Base-by-base conservation (phyloP, 2,888 invertebrate species). In the Ormyrus rosae region DNA sequence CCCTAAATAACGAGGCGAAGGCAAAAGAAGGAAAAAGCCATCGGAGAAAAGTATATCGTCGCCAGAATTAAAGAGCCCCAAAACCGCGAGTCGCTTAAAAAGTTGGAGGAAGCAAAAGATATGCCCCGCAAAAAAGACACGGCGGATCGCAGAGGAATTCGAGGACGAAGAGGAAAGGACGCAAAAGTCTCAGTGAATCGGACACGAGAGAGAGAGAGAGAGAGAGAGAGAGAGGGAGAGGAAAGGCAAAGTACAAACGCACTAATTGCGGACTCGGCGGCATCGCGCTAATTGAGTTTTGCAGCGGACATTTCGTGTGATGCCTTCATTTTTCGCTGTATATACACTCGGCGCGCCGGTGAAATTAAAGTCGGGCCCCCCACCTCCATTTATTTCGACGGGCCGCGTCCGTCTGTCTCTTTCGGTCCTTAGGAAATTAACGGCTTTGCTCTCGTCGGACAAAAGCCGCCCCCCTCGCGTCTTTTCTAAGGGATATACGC, bases 231-330 rank as follows among this genome's bases (percentile, higher is more conserved):
- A 51, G 70, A 60, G 61, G 9, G 65, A 19, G 53, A 8, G 63
- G 56, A 55, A 60, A 50, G 10, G 81, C 11, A 80, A 80, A 80
- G 79, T 72, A 81, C 81, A 83, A 81, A 80, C 83, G 81, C 63
- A 80, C 81, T 83, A 83, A 83, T 83, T 83, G 81, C 81, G 78
- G 63, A 65, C 50, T 58, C 79, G 72, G 61, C 68, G 68, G 68
- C 77, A 81, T 76, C 70, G 71, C 67, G 58, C 83, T 83, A 83
- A 83, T 83, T 83, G 83, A 83, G 81, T 83, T 83, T 83, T 72
- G 45, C 68, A 55, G 63, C 50, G 58, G 51, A 61, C 64, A 64
- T 58, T 75, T 67, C 67, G 55, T 19, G 19, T 61, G 78, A 71
- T 79, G 65, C 76, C 70, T 79, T 81, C 79, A 80, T 81, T 81